Evolutionary conservation across 2,888 invertebrate genomes (phyloP).

Genomic region (Acrobasis suavella): DNA sequence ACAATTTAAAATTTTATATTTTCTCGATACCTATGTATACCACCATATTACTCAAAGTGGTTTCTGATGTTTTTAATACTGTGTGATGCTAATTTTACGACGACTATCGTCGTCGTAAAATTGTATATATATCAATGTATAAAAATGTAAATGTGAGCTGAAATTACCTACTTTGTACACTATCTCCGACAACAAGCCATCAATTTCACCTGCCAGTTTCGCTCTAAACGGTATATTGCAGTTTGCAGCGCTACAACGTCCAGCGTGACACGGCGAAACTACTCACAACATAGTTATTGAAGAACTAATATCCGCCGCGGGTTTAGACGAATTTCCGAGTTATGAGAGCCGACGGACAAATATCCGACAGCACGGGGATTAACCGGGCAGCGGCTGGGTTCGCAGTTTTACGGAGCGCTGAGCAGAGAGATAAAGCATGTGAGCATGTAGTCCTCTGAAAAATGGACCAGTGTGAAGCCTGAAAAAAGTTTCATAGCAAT

Average conservation of each 20-base stretch:
- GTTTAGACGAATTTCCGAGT: conserved; percentile 27
- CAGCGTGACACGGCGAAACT: not conserved
- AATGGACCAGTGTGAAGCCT: not conserved
- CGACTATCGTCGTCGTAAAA: no score
- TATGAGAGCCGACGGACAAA: conserved; percentile 27
- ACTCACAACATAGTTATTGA: conserved; percentile 29
- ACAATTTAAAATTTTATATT: no score
- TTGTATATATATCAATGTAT: no score
- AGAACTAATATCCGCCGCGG: conserved; percentile 32
- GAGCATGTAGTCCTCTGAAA: not conserved
- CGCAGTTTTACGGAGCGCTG: conserved; percentile 28
- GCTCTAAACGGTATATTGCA: not conserved
- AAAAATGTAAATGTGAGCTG: no score
- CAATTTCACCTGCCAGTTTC: not conserved
- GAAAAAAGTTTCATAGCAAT: not conserved
- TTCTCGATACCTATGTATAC: no score
- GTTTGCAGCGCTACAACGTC: not conserved
- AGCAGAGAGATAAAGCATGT: not conserved
- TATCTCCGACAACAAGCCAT: not conserved
- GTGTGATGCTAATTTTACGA: no score
- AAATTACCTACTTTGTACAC: no score
- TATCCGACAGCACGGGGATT: conserved; percentile 19
- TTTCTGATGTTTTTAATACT: no score
- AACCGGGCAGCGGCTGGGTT: conserved; percentile 27
- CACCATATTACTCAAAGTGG: no score